Base-by-base conservation (phyloP, 1,140 invertebrate species). In the Halesus radiatus region DNA sequence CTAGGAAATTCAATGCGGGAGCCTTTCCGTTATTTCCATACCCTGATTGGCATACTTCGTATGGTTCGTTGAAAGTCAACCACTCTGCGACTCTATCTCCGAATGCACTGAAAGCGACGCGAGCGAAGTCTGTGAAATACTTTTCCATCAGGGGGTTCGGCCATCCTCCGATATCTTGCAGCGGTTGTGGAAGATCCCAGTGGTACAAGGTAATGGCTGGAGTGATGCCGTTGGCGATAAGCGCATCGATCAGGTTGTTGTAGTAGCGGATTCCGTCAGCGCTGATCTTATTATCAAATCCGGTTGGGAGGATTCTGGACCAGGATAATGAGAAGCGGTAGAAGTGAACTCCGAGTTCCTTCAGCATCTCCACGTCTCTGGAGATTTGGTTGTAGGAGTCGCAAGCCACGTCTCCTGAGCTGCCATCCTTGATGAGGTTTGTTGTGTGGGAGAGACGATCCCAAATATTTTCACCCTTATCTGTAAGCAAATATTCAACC, bases 321-420 rank as follows among this genome's bases (percentile, higher is more conserved):
- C 91, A 91, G 2, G 89, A 88, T 18, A 91, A 85, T 0, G 90
- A 91, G 81, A 91, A 90, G 20, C 90, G 84, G 80, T 91, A 91
- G 62, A 84, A 84, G 74, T 87, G 32, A 16, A 84, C 89, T 3
- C 87, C 88, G 29, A 91, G 76, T 50, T 88, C 79, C 82, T 88
- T 88, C 0, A 92, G 81, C 62, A 92, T 82, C 64, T 85, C 75
- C 0, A 93, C 87, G 85, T 94, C 93, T 73, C 90, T 88, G 75
- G 88, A 84, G 83, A 90, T 91, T 60, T 90, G 86, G 80, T 93
- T 84, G 84, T 93, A 93, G 23, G 91, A 92, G 85, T 93, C 89
- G 83, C 89, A 90, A 3, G 92, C 91, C n/a, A 92, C 84, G 84
- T 93, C 90, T 3, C 91, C 92, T 77, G 64, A 74, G 26, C 23